A percentile compares a stretch with the other conserved stretches of the same genome.
Evolutionary conservation across 2,797 vertebrate genomes (phyloP).

Genomic region (Carcharodon carcharias): DNA sequence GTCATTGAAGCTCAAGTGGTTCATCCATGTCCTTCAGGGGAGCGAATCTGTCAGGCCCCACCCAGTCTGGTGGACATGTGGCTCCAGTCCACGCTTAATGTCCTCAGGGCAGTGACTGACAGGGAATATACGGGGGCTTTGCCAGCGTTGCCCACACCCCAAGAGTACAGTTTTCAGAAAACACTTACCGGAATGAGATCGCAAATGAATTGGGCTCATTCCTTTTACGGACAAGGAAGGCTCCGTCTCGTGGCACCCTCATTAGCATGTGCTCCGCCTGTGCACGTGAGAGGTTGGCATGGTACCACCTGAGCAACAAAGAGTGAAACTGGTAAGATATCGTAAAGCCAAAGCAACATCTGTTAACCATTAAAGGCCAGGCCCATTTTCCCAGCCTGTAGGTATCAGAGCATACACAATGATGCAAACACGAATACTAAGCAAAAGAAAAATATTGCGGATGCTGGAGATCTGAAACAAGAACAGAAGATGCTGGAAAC

Average conservation of each 20-base stretch:
- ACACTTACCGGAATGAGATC: conserved; percentile 85
- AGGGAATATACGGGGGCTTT: neutral
- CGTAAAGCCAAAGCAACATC: neutral
- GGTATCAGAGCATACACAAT: neutral
- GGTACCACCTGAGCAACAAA: conserved; percentile 78
- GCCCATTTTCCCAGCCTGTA: neutral
- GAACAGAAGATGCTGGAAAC: neutral
- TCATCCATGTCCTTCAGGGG: neutral
- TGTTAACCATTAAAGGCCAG: neutral
- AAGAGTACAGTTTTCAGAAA: neutral
- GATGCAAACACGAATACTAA: neutral
- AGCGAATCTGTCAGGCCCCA: neutral
- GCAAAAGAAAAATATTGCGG: neutral
- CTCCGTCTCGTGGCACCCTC: conserved; percentile 90
- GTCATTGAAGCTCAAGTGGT: neutral
- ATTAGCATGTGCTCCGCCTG: conserved; percentile 97
- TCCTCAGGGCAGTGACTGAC: conserved; percentile 30
- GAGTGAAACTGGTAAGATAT: neutral
- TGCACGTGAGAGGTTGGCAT: conserved; percentile 80
- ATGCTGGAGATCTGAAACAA: neutral
- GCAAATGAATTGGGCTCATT: conserved; percentile 87
- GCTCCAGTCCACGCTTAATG: neutral
- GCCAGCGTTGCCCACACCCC: neutral
- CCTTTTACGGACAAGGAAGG: conserved; percentile 92
- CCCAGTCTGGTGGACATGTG: neutral